phyloP scores from a whole-genome alignment of 2,888 invertebrate species.

The Ochropleura leucogaster region DNA sequence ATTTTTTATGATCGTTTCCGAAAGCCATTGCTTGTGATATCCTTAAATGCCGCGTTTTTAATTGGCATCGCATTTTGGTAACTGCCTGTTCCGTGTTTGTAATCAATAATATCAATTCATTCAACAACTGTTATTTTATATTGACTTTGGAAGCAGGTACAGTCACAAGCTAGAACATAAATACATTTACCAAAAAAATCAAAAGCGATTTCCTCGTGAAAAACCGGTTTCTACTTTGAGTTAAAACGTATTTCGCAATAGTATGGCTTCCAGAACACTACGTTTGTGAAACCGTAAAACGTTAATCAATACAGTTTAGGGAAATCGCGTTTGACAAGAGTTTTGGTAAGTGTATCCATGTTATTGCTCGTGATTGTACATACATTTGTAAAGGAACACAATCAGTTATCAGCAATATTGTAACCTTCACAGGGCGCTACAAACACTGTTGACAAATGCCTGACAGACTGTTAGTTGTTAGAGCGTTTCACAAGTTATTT shows the following conservation, averaged over 20 bases:
- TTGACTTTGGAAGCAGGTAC: neutral
- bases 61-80: neutral
- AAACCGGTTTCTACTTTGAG: neutral
- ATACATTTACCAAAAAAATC: no score
- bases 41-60: neutral
- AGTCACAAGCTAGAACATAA: no score
- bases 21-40: neutral
- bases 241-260: no score
- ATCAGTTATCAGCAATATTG: slow-evolving; percentile 3
- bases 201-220: no score
- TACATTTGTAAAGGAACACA: neutral
- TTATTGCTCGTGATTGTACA: no score
- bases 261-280: no score
- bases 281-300: no score
- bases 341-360: no score
- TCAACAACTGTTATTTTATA: neutral
- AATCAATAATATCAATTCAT: slow-evolving; percentile 1
- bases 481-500: slow-evolving; percentile 20
- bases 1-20: slow-evolving; percentile 5
- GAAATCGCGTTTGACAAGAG: no score
- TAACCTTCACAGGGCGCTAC: neutral
- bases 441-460: neutral
- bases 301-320: no score
- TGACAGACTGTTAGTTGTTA: slow-evolving; percentile 1
- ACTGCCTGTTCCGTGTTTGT: neutral